These are phyloP conservation scores for Gallinago media DNA, from an alignment of 2,113 vertebrate genomes.

Conservation along the genomic window DNA sequence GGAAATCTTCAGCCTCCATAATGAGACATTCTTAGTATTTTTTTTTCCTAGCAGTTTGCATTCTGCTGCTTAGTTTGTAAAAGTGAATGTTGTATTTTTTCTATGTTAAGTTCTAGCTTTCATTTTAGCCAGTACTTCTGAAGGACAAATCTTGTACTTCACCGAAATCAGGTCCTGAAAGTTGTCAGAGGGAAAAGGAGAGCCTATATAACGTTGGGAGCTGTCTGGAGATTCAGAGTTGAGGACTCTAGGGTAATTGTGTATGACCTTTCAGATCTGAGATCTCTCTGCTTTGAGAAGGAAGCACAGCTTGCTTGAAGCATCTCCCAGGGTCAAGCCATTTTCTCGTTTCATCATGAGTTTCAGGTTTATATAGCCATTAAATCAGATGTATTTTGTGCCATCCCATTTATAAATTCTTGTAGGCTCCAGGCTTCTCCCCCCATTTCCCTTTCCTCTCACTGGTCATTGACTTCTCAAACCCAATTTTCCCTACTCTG, in stretches of 20 bases:
- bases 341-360: background rate
- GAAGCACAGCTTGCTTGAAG: background rate
- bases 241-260: background rate
- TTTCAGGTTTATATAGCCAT: background rate
- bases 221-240: background rate
- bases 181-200: background rate
- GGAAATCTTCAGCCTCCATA: background rate
- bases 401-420: background rate
- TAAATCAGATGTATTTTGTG: background rate
- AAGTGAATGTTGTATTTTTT: background rate
- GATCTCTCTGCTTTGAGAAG: accelerated
- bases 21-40: background rate
- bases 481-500: background rate
- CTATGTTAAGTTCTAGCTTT: background rate
- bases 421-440: background rate
- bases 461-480: background rate
- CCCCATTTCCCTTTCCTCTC: background rate
- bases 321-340: background rate
- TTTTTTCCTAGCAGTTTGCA: background rate
- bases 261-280: background rate
- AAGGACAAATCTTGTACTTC: background rate
- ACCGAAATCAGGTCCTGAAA: background rate
- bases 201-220: background rate
- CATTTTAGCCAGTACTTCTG: background rate
- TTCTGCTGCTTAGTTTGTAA: background rate